Evolutionary conservation across 1,140 invertebrate genomes (phyloP), one percentile per base, ranked within the genome.

Genomic region (Anoplophora glabripennis): DNA sequence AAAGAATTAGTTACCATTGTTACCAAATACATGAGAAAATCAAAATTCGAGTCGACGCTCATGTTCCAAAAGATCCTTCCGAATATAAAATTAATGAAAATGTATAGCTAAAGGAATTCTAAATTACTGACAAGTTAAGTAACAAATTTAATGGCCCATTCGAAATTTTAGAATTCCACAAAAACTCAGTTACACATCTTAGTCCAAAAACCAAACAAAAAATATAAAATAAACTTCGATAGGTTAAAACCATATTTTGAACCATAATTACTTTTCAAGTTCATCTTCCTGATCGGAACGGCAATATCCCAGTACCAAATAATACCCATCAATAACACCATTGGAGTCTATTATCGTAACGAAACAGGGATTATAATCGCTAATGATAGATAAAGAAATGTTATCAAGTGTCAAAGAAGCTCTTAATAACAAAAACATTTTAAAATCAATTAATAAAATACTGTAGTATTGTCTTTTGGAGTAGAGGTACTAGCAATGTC

Each of bases 141-240:
- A 63, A 59, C 14, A 47, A 57, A 57, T 59, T 60, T 47, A 57
- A 53, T 53, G 57, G 57, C 0, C 62, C 57, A 10, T 60, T 58
- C 35, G 18, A 37, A 37, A 47, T 47, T 10, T 11, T 18, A 28
- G 4, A 47, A 47, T 4, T 47, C 8, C 12, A 18, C 33, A 33
- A 14, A 47, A 47, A 47, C 2, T 47, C 45, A 10, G 45, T 21
- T 21, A 10, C 33, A 14, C n/a, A n/a, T n/a, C 9, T 21, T 2
- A 47, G 33, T 18, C 12, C 14, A 14, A 12, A 21, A 10, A 47
- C 45, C 9, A 47, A 47, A 10, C 18, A 47, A 18, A 33, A 15
- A 4, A 12, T 21, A n/a, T 21, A 47, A 47, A 21, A 12, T 47
- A 15, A 47, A 47, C 33, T 47, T 47, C 17, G 45, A 47, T 9